phyloP scores from a whole-genome alignment of 1,140 invertebrate genomes.

The Physella acuta region DNA sequence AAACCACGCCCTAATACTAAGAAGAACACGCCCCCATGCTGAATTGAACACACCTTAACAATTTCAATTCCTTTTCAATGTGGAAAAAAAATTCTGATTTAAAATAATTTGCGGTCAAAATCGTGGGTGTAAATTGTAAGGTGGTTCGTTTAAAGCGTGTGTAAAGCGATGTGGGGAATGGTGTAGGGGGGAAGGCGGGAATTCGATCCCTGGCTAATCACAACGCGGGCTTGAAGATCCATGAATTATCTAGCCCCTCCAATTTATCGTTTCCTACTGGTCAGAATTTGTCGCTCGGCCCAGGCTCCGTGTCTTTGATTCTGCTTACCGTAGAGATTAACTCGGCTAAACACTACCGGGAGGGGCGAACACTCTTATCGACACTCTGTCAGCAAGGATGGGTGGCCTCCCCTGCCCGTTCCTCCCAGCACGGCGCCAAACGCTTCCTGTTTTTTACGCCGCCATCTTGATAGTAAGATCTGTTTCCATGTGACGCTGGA shows the following conservation, averaged over 20 bases:
- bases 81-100: too few relatives aligned
- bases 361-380: conserved; percentile 15
- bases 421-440: conserved; percentile 20
- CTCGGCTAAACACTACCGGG: conserved; percentile 16
- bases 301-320: conserved; percentile 2
- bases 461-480: conserved; percentile 17
- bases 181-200: not conserved
- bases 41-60: too few relatives aligned
- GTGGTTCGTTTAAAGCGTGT: too few relatives aligned
- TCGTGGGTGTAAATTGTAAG: too few relatives aligned
- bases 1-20: too few relatives aligned
- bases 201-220: not conserved
- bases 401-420: conserved; percentile 12
- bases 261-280: conserved; percentile 1
- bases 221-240: not conserved
- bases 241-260: not conserved
- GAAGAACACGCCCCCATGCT: too few relatives aligned
- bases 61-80: too few relatives aligned
- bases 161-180: too few relatives aligned
- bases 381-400: conserved; percentile 12
- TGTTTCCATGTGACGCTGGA: too few relatives aligned
- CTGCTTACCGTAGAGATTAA: conserved; percentile 6
- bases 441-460: conserved; percentile 18
- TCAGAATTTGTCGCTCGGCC: conserved; percentile 13
- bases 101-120: too few relatives aligned